Evolutionary conservation across 1,140 invertebrate genomes (phyloP).

Genomic region (Papilio helenus): DNA sequence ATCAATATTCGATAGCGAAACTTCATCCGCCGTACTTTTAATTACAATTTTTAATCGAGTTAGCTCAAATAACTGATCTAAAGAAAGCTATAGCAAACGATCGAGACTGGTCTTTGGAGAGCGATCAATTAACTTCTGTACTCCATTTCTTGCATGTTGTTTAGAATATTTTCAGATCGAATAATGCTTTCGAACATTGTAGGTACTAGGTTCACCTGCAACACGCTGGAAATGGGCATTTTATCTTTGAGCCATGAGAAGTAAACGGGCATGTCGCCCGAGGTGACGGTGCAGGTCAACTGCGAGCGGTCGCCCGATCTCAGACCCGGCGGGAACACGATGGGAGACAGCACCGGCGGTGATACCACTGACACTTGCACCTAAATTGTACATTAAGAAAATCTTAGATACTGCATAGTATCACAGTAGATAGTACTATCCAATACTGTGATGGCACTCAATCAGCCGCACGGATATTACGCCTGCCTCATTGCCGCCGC

Average conservation of each 20-base stretch:
- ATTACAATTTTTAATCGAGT: too few relatives aligned
- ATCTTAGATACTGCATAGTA: not conserved
- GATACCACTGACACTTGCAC: constrained; percentile 85
- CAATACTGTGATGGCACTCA: not conserved
- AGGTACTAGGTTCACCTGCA: constrained; percentile 58
- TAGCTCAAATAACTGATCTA: not conserved
- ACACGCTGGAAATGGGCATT: constrained; percentile 71
- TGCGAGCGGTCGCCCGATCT: constrained; percentile 91
- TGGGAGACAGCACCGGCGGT: constrained; percentile 88
- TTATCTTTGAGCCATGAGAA: constrained; percentile 92
- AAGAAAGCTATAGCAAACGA: too few relatives aligned
- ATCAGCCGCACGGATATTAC: not conserved
- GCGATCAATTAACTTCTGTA: too few relatives aligned
- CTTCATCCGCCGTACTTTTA: too few relatives aligned
- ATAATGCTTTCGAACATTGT: not conserved
- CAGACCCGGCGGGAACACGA: constrained; percentile 88
- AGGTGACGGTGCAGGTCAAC: constrained; percentile 92
- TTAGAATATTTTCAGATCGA: not conserved
- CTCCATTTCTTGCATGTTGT: too few relatives aligned
- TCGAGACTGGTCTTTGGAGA: too few relatives aligned
- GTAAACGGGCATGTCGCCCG: constrained; percentile 92
- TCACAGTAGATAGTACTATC: too few relatives aligned
- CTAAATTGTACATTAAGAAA: constrained; percentile 44
- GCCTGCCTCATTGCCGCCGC: not conserved
- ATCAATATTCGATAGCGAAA: not conserved